Conservation (phyloP, 2,113 vertebrate species). For the Tenebrosternarchus preto region DNA sequence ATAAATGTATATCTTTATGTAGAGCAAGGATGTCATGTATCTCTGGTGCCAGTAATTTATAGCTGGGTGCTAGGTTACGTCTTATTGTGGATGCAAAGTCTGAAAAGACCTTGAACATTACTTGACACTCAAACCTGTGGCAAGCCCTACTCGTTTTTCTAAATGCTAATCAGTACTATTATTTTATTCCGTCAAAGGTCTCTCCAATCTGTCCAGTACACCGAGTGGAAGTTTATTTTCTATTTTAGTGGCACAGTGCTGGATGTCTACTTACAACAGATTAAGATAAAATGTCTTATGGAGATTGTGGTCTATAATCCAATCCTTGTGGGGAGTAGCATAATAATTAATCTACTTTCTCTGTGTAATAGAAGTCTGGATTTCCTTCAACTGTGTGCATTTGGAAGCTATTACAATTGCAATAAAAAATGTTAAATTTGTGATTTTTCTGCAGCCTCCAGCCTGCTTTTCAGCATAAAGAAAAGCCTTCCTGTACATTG, state of each 20-base stretch:
- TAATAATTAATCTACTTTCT: background rate
- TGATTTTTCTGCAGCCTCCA: background rate
- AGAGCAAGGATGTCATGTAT: too few species aligned
- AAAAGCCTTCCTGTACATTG: background rate
- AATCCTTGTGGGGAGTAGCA: background rate
- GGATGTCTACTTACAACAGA: background rate
- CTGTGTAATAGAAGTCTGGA: background rate
- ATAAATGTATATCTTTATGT: too few species aligned
- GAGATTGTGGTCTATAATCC: background rate
- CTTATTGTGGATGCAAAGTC: too few species aligned
- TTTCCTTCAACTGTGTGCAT: background rate
- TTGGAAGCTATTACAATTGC: background rate
- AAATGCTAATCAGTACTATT: too few species aligned
- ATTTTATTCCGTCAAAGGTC: constrained; percentile 8
- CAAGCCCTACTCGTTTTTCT: too few species aligned
- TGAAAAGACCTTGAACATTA: too few species aligned
- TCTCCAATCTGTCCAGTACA: constrained; percentile 8
- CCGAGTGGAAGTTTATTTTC: background rate
- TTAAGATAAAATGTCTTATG: background rate
- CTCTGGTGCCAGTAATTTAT: too few species aligned
- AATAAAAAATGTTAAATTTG: background rate
- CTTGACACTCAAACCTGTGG: too few species aligned
- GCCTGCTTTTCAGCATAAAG: background rate
- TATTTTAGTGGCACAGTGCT: constrained; percentile 18
- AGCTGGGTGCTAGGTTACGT: too few species aligned